Evolutionary conservation across 2,113 vertebrate genomes (phyloP).

Genomic region (Prunella fulvescens): DNA sequence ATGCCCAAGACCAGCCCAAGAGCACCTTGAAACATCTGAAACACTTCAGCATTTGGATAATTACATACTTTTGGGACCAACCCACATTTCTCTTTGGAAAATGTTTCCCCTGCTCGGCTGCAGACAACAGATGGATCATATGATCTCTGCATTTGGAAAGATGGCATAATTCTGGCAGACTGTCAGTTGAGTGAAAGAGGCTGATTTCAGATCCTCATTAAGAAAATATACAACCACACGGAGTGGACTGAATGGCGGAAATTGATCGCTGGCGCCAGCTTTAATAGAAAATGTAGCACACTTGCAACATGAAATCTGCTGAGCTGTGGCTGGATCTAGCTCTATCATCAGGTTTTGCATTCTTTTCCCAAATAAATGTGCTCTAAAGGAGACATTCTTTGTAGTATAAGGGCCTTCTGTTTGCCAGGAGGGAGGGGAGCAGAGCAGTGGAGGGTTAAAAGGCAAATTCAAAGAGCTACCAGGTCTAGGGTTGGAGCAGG

Average conservation of each 20-base stretch:
- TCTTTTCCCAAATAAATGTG: slow-evolving; percentile 8
- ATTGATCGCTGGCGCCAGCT: slow-evolving; percentile 36
- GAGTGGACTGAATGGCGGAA: slow-evolving; percentile 38
- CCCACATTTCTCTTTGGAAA: slow-evolving; percentile 55
- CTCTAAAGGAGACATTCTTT: neutral
- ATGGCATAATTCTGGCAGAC: slow-evolving; percentile 65
- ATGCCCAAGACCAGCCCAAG: slow-evolving; percentile 37
- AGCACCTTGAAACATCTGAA: slow-evolving; percentile 65
- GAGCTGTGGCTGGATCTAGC: neutral
- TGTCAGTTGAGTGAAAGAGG: slow-evolving; percentile 33
- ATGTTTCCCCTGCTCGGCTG: neutral
- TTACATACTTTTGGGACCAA: slow-evolving; percentile 35
- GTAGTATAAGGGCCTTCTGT: neutral
- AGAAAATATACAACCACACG: slow-evolving; percentile 27
- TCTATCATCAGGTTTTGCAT: neutral
- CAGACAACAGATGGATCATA: slow-evolving; percentile 66
- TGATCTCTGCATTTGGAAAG: slow-evolving; percentile 54
- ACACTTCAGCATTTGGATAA: slow-evolving; percentile 59
- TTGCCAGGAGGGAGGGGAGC: neutral
- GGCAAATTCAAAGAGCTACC: neutral
- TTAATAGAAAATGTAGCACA: slow-evolving; percentile 18
- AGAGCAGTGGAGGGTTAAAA: neutral
- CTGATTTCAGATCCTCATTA: slow-evolving; percentile 62
- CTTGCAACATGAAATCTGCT: slow-evolving; percentile 43
- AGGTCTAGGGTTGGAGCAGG: rapidly evolving